Base-by-base conservation (phyloP, 2,888 invertebrate genomes). In the Leptinotarsa tumamoca region DNA sequence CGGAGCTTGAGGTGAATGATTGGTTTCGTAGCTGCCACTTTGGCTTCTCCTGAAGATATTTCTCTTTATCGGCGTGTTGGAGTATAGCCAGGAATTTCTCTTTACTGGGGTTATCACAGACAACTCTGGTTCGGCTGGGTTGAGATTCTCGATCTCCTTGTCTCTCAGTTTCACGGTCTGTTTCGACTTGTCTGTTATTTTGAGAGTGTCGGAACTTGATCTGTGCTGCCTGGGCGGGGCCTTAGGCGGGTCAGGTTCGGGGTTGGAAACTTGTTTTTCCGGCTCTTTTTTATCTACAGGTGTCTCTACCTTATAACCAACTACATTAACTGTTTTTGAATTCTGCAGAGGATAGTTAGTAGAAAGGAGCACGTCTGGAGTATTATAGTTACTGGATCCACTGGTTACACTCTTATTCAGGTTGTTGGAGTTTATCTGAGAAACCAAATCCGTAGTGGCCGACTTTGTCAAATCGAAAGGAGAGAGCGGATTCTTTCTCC, bases 161-260 rank as follows among this genome's bases (percentile, higher is more conserved):
- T 83, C 81, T 78, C 78, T 81, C 66, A 92, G 91, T 73, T 85
- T 80, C 33, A 92, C 92, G 78, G 92, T 92, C 78, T 91, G 91
- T 76, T 92, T 91, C 68, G 93, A 88, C 85, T 92, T 91, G 82
- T 92, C 91, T 27, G 90, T 86, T 0, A 91, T 91, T 74, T 86
- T 86, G 75, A 87, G 87, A 1, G 89, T 86, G 78, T 90, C 89
- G 67, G 90, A 89, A 78, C 89, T 87, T 2, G 79, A 76, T 33
- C 80, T 76, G 80, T 89, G 90, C 13, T 86, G 81, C 74, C 90
- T 87, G 33, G 90, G 89, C 3, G 91, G 90, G 0, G 90, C 89
- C 72, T 90, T 83, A 0, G 92, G 92, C 1, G 91, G 91, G 80
- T 86, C 88, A 23, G 88, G 79, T 80, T 58, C 70, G 10, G 58